Conservation (phyloP, 1,140 invertebrate species). For the Phortica variegata region DNA sequence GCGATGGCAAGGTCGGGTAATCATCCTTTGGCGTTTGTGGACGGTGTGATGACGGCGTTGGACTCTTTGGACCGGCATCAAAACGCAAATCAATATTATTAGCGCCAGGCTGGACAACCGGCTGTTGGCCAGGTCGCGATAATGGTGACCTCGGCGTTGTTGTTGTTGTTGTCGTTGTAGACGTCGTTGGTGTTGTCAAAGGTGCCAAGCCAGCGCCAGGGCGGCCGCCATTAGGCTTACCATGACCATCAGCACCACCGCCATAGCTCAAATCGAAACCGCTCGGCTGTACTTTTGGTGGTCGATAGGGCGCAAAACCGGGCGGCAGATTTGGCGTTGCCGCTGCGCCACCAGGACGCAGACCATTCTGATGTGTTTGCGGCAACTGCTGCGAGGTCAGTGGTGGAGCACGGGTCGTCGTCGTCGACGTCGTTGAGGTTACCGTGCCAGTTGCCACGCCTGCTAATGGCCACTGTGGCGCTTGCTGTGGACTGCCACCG, state of each 20-base stretch:
- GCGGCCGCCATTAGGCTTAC: conserved; percentile 8
- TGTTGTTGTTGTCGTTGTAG: conserved; percentile 15
- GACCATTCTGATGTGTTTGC: neutral
- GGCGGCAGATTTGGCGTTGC: conserved; percentile 33
- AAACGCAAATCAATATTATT: conserved; percentile 29
- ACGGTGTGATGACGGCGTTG: conserved; percentile 28
- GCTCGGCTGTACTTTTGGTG: conserved; percentile 40
- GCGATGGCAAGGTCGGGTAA: conserved; percentile 36
- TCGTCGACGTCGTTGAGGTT: neutral
- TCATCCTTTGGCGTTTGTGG: conserved; percentile 41
- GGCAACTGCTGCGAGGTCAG: neutral
- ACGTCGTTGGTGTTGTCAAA: conserved; percentile 10
- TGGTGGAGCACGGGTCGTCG: conserved; percentile 1
- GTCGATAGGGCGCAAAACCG: conserved; percentile 40
- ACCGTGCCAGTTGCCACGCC: neutral
- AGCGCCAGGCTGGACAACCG: conserved; percentile 12
- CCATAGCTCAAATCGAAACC: conserved; percentile 50
- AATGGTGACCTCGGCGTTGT: conserved; percentile 32
- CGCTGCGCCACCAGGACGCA: neutral
- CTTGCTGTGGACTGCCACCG: conserved; percentile 11
- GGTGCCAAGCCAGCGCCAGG: conserved; percentile 32
- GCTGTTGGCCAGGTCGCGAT: conserved; percentile 20
- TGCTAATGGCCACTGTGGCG: conserved; percentile 36
- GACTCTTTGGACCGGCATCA: conserved; percentile 24
- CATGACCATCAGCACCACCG: conserved; percentile 10